Conservation (phyloP, 2,888 invertebrate genomes). For the Seladonia tumulorum region DNA sequence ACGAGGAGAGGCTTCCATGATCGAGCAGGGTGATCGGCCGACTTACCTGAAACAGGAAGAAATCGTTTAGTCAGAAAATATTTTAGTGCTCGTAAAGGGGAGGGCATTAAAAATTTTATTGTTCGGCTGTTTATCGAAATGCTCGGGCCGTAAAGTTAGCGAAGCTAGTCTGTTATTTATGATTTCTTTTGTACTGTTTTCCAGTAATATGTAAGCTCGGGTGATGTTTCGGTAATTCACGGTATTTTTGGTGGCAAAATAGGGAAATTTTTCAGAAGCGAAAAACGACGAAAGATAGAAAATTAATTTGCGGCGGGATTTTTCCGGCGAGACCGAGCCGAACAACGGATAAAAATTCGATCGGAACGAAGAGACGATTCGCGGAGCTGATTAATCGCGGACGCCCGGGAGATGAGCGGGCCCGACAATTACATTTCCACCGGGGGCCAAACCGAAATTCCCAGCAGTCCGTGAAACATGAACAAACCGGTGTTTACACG, state of each 20-base stretch:
- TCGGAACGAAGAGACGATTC: background rate
- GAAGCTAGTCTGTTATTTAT: too few species aligned
- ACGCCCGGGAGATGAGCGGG: conserved; percentile 8
- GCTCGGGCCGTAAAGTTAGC: background rate
- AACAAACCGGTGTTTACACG: conserved; percentile 70
- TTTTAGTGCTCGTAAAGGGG: background rate
- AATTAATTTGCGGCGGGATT: too few species aligned
- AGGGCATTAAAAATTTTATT: background rate
- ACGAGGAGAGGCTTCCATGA: too few species aligned
- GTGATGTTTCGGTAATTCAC: too few species aligned
- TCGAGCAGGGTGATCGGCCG: background rate
- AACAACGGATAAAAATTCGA: background rate
- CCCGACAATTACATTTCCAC: conserved; percentile 54
- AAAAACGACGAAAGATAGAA: too few species aligned
- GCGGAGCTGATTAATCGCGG: background rate
- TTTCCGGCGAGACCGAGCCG: too few species aligned
- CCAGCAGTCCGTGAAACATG: conserved; percentile 60
- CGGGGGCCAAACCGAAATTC: conserved; percentile 45
- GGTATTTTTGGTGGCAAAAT: too few species aligned
- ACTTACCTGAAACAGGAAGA: conserved; percentile 66
- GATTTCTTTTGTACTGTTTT: too few species aligned
- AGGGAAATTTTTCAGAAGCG: too few species aligned
- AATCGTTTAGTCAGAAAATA: background rate
- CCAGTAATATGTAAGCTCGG: too few species aligned
- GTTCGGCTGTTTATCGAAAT: background rate